Evolutionary conservation across 2,888 invertebrate species (phyloP).

Genomic region (Coleophora flavipennella): DNA sequence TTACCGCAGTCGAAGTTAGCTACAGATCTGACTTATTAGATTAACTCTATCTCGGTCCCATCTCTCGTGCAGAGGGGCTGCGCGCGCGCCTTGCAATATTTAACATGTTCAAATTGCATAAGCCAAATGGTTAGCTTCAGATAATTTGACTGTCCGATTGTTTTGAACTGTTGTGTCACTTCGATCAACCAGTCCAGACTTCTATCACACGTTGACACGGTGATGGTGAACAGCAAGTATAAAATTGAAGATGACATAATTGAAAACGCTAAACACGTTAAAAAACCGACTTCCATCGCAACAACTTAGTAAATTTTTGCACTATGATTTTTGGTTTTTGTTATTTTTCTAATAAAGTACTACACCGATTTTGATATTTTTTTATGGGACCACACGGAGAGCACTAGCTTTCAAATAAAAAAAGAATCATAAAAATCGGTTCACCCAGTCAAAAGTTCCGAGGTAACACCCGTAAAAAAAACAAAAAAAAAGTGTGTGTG

Average conservation of each 20-base stretch:
- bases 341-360: too few relatives aligned
- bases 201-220: not conserved
- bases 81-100: conserved; percentile 52
- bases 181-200: conserved; percentile 19
- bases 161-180: conserved; percentile 43
- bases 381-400: too few relatives aligned
- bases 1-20: conserved; percentile 58
- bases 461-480: too few relatives aligned
- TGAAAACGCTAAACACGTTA: too few relatives aligned
- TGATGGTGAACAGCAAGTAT: conserved; percentile 1
- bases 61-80: conserved; percentile 38
- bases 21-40: conserved; percentile 71
- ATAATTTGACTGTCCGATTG: conserved; percentile 48
- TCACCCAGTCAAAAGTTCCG: too few relatives aligned
- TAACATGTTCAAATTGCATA: conserved; percentile 49
- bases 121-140: conserved; percentile 46
- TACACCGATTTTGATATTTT: too few relatives aligned
- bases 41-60: conserved; percentile 65
- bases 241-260: too few relatives aligned
- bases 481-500: too few relatives aligned
- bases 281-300: not conserved
- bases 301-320: too few relatives aligned
- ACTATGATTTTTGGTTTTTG: too few relatives aligned
- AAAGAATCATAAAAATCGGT: too few relatives aligned
- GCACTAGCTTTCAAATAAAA: too few relatives aligned